Percentiles rank a stretch among this genome's conserved stretches.
These are phyloP conservation scores for Drosophila trichaetosa DNA, from an alignment of 2,888 invertebrate species.

Conservation along the genomic window DNA sequence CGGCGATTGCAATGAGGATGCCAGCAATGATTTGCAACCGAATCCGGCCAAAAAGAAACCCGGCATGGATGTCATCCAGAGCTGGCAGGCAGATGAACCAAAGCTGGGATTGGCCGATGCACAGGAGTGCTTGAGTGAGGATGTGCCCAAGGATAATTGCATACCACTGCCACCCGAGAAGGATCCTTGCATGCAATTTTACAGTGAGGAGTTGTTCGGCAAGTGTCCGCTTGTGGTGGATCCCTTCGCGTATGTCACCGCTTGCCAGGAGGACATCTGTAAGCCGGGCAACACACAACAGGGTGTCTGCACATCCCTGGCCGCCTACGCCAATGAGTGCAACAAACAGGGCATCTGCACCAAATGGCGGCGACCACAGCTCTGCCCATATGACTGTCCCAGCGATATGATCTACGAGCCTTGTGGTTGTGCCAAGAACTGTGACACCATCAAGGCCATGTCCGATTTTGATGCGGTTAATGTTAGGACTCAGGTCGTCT, in stretches of 20 bases:
- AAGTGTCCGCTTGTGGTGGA: slow-evolving; percentile 91
- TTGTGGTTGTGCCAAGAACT: slow-evolving; percentile 84
- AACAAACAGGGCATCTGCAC: slow-evolving; percentile 89
- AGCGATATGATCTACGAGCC: slow-evolving; percentile 82
- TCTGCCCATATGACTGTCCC: slow-evolving; percentile 89
- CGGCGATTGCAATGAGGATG: slow-evolving; percentile 89
- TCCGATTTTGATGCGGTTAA: slow-evolving; percentile 80
- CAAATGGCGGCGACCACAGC: slow-evolving; percentile 88
- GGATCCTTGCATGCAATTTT: slow-evolving; percentile 89
- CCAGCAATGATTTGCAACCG: slow-evolving; percentile 86
- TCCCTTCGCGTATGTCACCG: slow-evolving; percentile 88
- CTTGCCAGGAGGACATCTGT: slow-evolving; percentile 90
- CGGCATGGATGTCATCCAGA: slow-evolving; percentile 85
- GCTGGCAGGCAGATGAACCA: slow-evolving; percentile 86
- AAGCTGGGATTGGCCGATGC: slow-evolving; percentile 85
- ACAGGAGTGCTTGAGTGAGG: slow-evolving; percentile 86
- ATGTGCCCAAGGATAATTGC: slow-evolving; percentile 85
- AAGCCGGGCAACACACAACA: slow-evolving; percentile 86
- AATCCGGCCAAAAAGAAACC: slow-evolving; percentile 85
- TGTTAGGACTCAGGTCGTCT: slow-evolving; percentile 72
- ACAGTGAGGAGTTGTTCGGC: slow-evolving; percentile 87
- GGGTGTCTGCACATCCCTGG: slow-evolving; percentile 88
- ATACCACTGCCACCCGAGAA: slow-evolving; percentile 87
- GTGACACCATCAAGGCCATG: slow-evolving; percentile 77
- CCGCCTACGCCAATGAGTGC: slow-evolving; percentile 91